Conservation (phyloP, 2,888 invertebrate species). For the Hecatera dysodea region DNA sequence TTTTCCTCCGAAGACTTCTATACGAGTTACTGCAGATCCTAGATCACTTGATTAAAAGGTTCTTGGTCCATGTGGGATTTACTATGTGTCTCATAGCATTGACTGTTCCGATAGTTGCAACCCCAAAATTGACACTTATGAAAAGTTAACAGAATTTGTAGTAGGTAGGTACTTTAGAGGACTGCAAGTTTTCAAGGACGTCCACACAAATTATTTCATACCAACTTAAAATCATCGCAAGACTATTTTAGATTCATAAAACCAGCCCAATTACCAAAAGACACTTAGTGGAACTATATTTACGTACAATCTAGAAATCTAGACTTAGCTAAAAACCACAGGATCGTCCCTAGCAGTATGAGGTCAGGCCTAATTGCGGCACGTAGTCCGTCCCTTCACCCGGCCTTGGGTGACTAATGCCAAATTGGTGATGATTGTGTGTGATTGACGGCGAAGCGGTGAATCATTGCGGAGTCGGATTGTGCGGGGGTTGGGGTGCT, state of each 20-base stretch:
- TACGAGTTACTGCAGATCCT: too few species aligned
- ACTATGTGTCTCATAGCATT: too few species aligned
- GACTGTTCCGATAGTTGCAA: too few species aligned
- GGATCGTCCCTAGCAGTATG: conserved; percentile 66
- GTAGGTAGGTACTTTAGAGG: neutral
- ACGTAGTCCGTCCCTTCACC: conserved; percentile 84
- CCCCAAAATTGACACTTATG: too few species aligned
- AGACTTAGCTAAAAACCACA: conserved; percentile 60
- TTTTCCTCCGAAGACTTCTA: too few species aligned
- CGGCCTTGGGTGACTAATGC: conserved; percentile 78
- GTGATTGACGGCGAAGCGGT: conserved; percentile 75
- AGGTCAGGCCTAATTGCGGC: conserved; percentile 77
- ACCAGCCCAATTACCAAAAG: conserved; percentile 46
- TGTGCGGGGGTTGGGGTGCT: conserved; percentile 18
- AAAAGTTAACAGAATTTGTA: neutral
- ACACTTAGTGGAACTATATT: conserved; percentile 43
- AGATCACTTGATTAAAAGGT: too few species aligned
- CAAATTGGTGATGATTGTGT: conserved; percentile 75
- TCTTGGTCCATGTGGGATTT: too few species aligned
- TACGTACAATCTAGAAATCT: conserved; percentile 63
- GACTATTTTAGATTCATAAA: conserved; percentile 17
- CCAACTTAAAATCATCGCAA: conserved; percentile 14
- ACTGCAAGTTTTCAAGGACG: neutral
- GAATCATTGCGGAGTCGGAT: conserved; percentile 67
- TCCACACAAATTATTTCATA: too few species aligned